Evolutionary conservation across 2,888 invertebrate genomes (phyloP), one percentile per base, ranked within the genome.

Genomic region (Pristionchus entomophagus): DNA sequence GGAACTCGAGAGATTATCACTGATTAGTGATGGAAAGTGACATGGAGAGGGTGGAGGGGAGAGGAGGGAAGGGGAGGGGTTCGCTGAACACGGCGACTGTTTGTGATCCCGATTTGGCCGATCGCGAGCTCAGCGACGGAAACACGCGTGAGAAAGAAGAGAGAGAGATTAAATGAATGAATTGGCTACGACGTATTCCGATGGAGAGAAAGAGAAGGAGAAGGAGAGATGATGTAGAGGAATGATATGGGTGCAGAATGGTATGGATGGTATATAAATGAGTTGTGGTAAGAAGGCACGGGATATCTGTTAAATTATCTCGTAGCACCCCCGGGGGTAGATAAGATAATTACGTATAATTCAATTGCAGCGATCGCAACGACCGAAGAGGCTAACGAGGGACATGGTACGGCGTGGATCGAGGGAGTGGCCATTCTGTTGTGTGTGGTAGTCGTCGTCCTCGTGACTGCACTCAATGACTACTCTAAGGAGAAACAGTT

Each of bases 401-500:
- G 56, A 14, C 93, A 94, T 82, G 94, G 94, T 85, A 94, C 94
- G 6, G 94, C 94, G 4, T 95, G 95, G 95, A 95, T 95, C 84
- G 95, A 95, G 91, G 95, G 95, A 45, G 94, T 94, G 86, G 95
- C 95, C 86, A 95, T 95, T 89, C 91, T 95, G 12, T 69, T 94
- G 51, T 95, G 95, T 88, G 95, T 95, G 69, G 91, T 94, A 65
- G 94, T 95, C 86, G 95, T 95, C 87, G 95, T 95, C 51, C 91
- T 95, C 88, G 95, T 95, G 82, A 95, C 95, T 84, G 95, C 95
- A 86, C 94, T 95, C 91, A 95, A 95, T 92, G 95, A 95, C 91
- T 95, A 94, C 94, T 94, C 94, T 89, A 95, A 95, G 91, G 95
- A 95, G 91, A 93, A 95, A 89, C 95, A 95, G 90, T 95, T 95